Evolutionary conservation across 53 echinoderm and acorn worm species (phyloP), one percentile per base, ranked within the genome.

Genomic region (Crossaster papposus): DNA sequence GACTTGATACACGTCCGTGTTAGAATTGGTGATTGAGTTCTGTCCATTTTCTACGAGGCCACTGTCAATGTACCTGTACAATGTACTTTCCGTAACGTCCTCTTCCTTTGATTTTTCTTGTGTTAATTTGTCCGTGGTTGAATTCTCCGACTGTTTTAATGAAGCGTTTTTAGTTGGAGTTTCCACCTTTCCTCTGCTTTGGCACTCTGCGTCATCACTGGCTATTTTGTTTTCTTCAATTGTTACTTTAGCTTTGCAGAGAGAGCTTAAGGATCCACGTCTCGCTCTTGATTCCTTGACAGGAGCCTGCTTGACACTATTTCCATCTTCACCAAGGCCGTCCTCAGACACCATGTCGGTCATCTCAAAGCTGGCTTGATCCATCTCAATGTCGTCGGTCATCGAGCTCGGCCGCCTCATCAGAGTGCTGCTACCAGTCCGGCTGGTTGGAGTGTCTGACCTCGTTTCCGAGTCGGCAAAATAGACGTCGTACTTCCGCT

Each of bases 341-440:
- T 85, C 91, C 36, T 91, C 91, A n/a, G 91, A 91, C 30, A 91
- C 91, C 70, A 78, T 54, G 62, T 87, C 87, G 4, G 87, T 87
- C 58, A 87, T n/a, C 37, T 87, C 87, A 75, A 75, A 87, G 87
- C 87, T 87, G 2, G 62, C 87, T 64, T 36, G 87, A 29, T 87
- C 87, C 58, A 87, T 75, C 55, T 87, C 87, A 11, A 54, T 77
- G 24, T 87, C 87, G 24, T 87, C 87, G 62, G 32, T 35, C 87
- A 87, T 77, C 24, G 87, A 87, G 62, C 87, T 87, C 55, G 31
- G 75, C n/a, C 87, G 76, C 36, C 87, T 75, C 26, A 80, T 50
- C 20, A 85, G 72, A 2, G 87, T 77, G 77, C 87, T 77, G 87
- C 87, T 87, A 1, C 28, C 85, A 2, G 78, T 84, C 37, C 85